A percentile compares a stretch with the other conserved stretches of the same genome.
Evolutionary conservation across 2,888 invertebrate species (phyloP).

Genomic region (Heteromurus nitidus): DNA sequence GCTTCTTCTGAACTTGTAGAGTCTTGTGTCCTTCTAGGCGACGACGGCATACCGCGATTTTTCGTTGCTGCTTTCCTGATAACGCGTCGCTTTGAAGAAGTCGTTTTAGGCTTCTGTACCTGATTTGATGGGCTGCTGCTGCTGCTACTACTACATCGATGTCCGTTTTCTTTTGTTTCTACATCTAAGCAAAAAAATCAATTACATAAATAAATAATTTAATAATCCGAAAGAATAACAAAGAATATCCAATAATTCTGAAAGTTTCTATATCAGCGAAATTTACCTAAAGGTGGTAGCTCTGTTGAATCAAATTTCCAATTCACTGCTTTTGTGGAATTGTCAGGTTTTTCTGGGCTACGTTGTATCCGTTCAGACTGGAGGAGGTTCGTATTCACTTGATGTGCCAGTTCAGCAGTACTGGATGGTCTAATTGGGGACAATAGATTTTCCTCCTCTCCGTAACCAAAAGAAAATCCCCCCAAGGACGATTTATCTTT

Average conservation of each 20-base stretch:
- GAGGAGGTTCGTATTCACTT: not conserved
- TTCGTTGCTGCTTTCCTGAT: slow-evolving; percentile 44
- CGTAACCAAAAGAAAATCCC: slow-evolving; percentile 60
- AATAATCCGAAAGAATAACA: too few relatives aligned
- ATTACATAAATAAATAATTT: too few relatives aligned
- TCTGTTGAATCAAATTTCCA: too few relatives aligned
- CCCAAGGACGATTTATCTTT: slow-evolving; percentile 29
- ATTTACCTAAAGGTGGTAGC: too few relatives aligned
- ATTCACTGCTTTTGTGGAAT: too few relatives aligned
- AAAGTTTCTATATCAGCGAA: too few relatives aligned
- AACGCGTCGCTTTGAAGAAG: slow-evolving; percentile 24
- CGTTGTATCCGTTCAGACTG: slow-evolving; percentile 4
- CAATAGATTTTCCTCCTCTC: slow-evolving; percentile 54
- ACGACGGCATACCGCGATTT: slow-evolving; percentile 14
- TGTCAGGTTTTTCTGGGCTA: slow-evolving; percentile 22
- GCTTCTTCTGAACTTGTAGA: too few relatives aligned
- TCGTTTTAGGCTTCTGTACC: not conserved
- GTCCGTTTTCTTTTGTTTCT: not conserved
- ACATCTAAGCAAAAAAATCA: not conserved
- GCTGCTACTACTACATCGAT: not conserved
- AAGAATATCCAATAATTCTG: too few relatives aligned
- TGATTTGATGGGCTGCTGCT: not conserved
- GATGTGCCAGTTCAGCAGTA: not conserved
- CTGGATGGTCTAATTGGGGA: slow-evolving; percentile 61
- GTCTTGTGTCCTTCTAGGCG: not conserved